phyloP scores from a whole-genome alignment of 2,113 vertebrate species.

The Micronisus gabar region DNA sequence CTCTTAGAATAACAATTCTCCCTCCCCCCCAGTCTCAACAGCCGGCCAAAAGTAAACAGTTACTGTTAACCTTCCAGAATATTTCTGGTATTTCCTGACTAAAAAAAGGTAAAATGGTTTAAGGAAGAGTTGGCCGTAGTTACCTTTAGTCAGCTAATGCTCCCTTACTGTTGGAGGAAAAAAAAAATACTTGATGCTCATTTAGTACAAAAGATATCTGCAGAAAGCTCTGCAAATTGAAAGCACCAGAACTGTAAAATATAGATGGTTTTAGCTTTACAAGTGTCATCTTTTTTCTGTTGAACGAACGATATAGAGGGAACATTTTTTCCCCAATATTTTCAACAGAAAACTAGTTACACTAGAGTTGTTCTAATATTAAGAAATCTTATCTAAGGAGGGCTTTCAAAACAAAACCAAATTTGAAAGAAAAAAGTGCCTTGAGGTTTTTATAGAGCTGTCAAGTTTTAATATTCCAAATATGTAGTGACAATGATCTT shows the following conservation, averaged over 20 bases:
- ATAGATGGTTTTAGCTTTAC: not conserved
- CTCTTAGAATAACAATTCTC: not conserved
- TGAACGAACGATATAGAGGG: not conserved
- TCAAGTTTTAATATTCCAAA: conserved; percentile 36
- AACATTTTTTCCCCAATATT: not conserved
- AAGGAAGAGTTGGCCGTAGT: not conserved
- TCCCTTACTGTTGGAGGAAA: not conserved
- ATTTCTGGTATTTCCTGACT: not conserved
- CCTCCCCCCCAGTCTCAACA: not conserved
- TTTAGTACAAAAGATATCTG: not conserved
- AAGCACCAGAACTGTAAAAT: not conserved
- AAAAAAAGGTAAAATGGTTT: not conserved
- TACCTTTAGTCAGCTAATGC: not conserved
- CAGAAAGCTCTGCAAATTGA: not conserved
- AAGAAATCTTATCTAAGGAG: conserved; percentile 29
- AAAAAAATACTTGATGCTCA: not conserved
- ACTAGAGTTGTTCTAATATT: not conserved
- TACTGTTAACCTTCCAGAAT: not conserved
- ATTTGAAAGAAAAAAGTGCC: conserved; percentile 18
- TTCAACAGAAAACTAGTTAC: not conserved
- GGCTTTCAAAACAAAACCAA: conserved; percentile 18
- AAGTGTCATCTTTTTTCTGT: not conserved
- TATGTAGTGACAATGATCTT: conserved; percentile 11
- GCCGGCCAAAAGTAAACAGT: not conserved
- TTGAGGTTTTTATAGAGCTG: conserved; percentile 32